phyloP scores from a whole-genome alignment of 2,888 invertebrate species.

The Lithosia quadra region DNA sequence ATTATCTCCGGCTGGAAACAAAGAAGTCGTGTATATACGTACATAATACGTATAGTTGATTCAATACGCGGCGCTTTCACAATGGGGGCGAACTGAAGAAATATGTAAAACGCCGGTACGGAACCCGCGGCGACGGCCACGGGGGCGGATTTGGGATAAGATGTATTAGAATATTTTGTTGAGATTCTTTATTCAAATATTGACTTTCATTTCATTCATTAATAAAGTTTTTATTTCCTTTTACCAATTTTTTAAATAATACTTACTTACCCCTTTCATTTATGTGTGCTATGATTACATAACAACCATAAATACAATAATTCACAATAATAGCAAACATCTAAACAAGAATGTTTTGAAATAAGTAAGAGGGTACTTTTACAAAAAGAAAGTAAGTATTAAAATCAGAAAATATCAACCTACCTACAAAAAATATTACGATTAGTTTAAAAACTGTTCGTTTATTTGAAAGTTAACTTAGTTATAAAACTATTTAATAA shows the following conservation, averaged over 20 bases:
- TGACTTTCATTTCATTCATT: not conserved
- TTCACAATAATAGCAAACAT: no score
- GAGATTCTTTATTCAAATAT: not conserved
- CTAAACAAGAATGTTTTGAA: no score
- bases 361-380: not conserved
- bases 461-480: not conserved
- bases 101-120: constrained; percentile 78
- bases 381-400: not conserved
- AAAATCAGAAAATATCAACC: not conserved
- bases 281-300: no score
- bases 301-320: no score
- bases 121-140: constrained; percentile 64
- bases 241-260: no score
- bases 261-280: no score
- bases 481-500: no score
- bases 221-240: no score
- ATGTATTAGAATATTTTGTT: not conserved
- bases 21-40: constrained; percentile 47
- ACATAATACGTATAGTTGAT: constrained; percentile 57
- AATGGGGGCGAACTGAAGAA: constrained; percentile 76
- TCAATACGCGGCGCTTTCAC: constrained; percentile 66
- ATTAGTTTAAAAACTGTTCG: not conserved
- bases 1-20: constrained; percentile 49
- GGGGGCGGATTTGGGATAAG: constrained; percentile 59
- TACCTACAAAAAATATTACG: not conserved